phyloP scores from a whole-genome alignment of 1,140 invertebrate species.

The Magallana gigas region DNA sequence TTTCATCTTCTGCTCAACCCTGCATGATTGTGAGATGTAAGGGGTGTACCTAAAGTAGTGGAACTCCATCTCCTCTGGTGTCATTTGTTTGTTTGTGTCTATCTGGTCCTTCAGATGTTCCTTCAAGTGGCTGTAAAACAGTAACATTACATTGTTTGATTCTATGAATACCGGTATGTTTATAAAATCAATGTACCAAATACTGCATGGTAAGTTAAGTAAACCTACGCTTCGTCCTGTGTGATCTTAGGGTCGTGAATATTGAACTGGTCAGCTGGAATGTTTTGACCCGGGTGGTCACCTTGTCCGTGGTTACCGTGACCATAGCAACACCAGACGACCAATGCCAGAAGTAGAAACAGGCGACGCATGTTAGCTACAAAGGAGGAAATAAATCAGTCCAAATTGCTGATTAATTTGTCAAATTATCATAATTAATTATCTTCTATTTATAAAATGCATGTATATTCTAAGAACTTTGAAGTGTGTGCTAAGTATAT shows the following conservation, averaged over 20 bases:
- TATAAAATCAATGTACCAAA: too few species aligned
- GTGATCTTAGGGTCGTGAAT: constrained; percentile 64
- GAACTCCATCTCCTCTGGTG: constrained; percentile 73
- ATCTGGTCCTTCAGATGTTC: constrained; percentile 72
- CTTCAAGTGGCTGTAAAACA: constrained; percentile 69
- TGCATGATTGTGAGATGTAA: too few species aligned
- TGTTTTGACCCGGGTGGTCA: constrained; percentile 43
- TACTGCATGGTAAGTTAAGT: too few species aligned
- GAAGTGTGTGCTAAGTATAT: too few species aligned
- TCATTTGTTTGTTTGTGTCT: constrained; percentile 67
- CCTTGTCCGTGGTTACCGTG: constrained; percentile 55
- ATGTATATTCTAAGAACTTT: too few species aligned
- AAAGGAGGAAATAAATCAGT: background rate
- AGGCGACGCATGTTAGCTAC: background rate
- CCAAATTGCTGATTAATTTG: too few species aligned
- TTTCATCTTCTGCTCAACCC: too few species aligned
- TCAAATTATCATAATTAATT: too few species aligned
- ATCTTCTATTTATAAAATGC: too few species aligned
- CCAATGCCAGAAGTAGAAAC: constrained; percentile 1
- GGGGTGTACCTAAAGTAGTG: constrained; percentile 70
- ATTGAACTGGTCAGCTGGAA: constrained; percentile 50
- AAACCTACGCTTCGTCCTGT: constrained; percentile 60
- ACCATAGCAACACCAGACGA: constrained; percentile 30
- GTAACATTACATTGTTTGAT: too few species aligned
- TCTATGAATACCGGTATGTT: too few species aligned